Conservation (phyloP, 2,888 invertebrate species). For the Eumerus sabulonum region DNA sequence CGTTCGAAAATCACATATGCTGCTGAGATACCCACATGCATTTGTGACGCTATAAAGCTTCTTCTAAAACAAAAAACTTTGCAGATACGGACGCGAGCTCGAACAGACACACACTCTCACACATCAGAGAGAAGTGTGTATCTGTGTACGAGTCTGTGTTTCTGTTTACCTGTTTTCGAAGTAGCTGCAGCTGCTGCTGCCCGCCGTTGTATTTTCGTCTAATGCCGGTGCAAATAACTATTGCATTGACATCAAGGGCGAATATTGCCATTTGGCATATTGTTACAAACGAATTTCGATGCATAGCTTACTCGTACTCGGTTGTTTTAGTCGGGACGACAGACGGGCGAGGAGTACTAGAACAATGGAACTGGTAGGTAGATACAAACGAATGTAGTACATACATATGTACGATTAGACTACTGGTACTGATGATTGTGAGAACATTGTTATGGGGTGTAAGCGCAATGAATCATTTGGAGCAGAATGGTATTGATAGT, state of each 20-base stretch:
- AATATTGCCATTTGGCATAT: conserved; percentile 69
- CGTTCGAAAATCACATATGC: conserved; percentile 25
- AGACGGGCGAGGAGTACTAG: neutral
- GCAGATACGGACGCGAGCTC: too few species aligned
- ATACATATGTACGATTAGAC: conserved; percentile 31
- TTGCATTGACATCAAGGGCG: conserved; percentile 68
- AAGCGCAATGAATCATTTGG: conserved; percentile 34
- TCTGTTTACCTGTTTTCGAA: conserved; percentile 47
- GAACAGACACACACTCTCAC: too few species aligned
- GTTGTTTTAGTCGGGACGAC: neutral
- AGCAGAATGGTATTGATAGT: conserved; percentile 49
- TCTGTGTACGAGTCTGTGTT: neutral
- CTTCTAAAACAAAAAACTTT: conserved; percentile 6
- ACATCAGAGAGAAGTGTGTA: neutral
- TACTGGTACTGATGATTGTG: conserved; percentile 30
- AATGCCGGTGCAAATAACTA: conserved; percentile 57
- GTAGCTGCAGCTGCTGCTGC: conserved; percentile 42
- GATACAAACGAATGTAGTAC: too few species aligned
- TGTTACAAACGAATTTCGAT: conserved; percentile 37
- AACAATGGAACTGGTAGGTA: conserved; percentile 1
- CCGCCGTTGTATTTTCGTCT: conserved; percentile 36
- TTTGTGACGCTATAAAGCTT: conserved; percentile 48
- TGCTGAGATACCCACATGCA: neutral
- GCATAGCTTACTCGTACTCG: conserved; percentile 7
- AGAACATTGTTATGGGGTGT: conserved; percentile 21